Conservation (phyloP, 2,888 invertebrate genomes). For the Orthosia cruda region DNA sequence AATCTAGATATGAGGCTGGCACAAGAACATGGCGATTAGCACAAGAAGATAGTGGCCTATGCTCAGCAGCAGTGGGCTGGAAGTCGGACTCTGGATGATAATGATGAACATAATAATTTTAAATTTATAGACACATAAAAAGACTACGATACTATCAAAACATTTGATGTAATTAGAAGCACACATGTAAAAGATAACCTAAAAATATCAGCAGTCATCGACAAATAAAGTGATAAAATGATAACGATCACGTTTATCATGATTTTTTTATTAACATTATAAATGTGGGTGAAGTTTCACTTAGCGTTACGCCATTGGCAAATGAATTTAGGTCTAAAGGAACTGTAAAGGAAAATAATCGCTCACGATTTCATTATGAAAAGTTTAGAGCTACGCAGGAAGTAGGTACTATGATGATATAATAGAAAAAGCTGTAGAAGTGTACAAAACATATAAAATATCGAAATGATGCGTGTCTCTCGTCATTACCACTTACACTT, state of each 20-base stretch:
- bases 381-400: not conserved
- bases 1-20: too few relatives aligned
- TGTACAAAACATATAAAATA: not conserved
- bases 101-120: too few relatives aligned
- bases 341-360: constrained; percentile 3
- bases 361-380: constrained; percentile 3
- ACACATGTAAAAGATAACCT: constrained; percentile 38
- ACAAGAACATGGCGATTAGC: too few relatives aligned
- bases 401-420: not conserved
- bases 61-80: too few relatives aligned
- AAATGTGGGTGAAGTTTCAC: constrained; percentile 49
- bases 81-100: too few relatives aligned
- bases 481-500: not conserved
- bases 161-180: constrained; percentile 24
- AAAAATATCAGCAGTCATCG: constrained; percentile 41
- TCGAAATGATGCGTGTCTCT: not conserved
- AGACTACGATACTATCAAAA: not conserved
- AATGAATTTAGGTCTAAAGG: not conserved
- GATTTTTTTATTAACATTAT: constrained; percentile 49
- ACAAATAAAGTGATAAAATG: constrained; percentile 31
- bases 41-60: too few relatives aligned
- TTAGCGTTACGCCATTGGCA: constrained; percentile 26
- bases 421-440: not conserved
- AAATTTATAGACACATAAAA: not conserved
- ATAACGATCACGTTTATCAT: constrained; percentile 54